phyloP scores from a whole-genome alignment of 2,113 vertebrate genomes.

The Chlamydotis undulata region DNA sequence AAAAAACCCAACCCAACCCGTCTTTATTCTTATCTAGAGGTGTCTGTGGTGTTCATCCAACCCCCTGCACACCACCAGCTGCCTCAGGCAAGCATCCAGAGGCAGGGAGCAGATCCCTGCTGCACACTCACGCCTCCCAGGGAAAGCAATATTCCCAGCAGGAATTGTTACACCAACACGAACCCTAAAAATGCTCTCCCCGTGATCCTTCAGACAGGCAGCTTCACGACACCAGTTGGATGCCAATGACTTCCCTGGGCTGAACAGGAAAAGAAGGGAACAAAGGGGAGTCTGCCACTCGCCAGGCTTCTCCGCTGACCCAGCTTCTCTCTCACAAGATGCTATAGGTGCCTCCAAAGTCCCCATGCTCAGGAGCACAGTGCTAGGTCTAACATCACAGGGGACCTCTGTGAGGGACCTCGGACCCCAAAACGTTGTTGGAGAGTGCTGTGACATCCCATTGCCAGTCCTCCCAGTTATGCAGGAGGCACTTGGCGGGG shows the following conservation, averaged over 20 bases:
- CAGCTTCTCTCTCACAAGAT: not conserved
- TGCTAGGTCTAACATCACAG: not conserved
- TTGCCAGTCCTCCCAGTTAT: not conserved
- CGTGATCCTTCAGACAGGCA: not conserved
- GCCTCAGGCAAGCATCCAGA: not conserved
- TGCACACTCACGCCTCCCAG: not conserved
- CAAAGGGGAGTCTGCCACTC: not conserved
- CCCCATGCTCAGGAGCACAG: not conserved
- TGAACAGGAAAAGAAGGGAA: not conserved
- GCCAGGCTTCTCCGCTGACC: not conserved
- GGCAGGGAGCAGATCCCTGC: not conserved
- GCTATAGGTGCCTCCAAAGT: not conserved
- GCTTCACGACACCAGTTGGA: not conserved
- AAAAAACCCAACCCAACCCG: not conserved
- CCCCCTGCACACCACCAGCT: not conserved
- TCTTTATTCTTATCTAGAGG: not conserved
- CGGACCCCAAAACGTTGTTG: not conserved
- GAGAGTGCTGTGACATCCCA: not conserved
- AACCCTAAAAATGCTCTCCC: not conserved
- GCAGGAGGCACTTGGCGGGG: not conserved
- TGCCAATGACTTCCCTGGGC: not conserved
- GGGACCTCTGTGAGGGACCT: rapidly evolving
- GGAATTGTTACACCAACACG: not conserved
- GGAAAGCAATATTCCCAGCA: not conserved
- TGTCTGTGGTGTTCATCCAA: not conserved